Evolutionary conservation across 2,113 vertebrate species (phyloP).

Genomic region (Hirundichthys speculiger): DNA sequence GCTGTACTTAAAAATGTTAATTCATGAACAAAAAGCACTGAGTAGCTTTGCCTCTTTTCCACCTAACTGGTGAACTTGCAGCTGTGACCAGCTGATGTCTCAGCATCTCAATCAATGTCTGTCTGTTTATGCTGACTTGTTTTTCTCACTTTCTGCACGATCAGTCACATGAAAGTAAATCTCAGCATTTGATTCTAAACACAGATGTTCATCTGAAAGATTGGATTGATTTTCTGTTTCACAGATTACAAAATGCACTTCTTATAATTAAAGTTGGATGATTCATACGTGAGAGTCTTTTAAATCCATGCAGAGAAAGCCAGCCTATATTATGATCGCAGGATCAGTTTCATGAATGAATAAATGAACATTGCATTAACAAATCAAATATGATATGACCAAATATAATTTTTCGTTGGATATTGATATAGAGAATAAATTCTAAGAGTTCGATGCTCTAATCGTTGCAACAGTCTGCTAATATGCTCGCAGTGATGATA

Average conservation of each 20-base stretch:
- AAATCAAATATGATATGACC: too few species aligned
- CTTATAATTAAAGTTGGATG: slow-evolving; percentile 9
- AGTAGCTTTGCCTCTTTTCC: slow-evolving; percentile 31
- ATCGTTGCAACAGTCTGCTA: too few species aligned
- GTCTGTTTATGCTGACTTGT: slow-evolving; percentile 27
- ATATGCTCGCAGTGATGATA: too few species aligned
- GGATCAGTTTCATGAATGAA: neutral
- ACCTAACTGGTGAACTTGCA: slow-evolving; percentile 12
- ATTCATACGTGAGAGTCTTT: slow-evolving; percentile 12
- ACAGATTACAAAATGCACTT: slow-evolving; percentile 2
- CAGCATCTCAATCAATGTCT: slow-evolving; percentile 25
- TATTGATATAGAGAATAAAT: too few species aligned
- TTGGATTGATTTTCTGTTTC: slow-evolving; percentile 4
- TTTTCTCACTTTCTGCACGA: slow-evolving; percentile 1
- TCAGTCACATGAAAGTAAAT: neutral
- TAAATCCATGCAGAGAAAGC: slow-evolving; percentile 10
- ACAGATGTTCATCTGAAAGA: slow-evolving; percentile 7
- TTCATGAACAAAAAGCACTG: slow-evolving; percentile 35
- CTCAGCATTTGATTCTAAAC: neutral
- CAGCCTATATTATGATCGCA: neutral
- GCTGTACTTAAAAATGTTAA: slow-evolving; percentile 41
- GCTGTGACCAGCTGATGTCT: slow-evolving; percentile 15
- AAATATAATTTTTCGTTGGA: too few species aligned
- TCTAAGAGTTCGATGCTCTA: too few species aligned
- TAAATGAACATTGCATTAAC: too few species aligned